A percentile compares a stretch with the other conserved stretches of the same genome.
Evolutionary conservation across 2,797 vertebrate genomes (phyloP).

Genomic region (Rhabdomys pumilio): DNA sequence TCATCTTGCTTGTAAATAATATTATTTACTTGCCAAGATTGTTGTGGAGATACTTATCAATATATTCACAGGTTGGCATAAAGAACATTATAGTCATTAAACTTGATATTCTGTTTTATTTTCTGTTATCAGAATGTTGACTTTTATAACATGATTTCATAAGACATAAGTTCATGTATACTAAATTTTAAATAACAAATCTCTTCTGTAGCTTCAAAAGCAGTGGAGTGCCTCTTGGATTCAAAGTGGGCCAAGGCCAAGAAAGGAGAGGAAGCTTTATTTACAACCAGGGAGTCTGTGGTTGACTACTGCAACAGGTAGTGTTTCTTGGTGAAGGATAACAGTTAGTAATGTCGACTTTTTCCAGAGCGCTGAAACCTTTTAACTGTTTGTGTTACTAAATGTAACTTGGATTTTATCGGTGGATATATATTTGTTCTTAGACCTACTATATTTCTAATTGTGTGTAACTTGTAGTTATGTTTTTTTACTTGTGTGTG

Average conservation of each 20-base stretch:
- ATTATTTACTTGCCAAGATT: slow-evolving; percentile 64
- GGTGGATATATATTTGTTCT: slow-evolving; percentile 51
- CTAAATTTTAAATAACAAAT: slow-evolving; percentile 72
- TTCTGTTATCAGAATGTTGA: slow-evolving; percentile 54
- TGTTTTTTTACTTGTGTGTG: slow-evolving; percentile 33
- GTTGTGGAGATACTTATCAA: slow-evolving; percentile 43
- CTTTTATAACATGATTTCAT: slow-evolving; percentile 62
- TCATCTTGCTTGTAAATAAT: slow-evolving; percentile 63
- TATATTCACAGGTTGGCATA: slow-evolving; percentile 40
- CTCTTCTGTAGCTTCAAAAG: slow-evolving; percentile 94
- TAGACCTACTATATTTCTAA: slow-evolving; percentile 56
- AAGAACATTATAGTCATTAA: slow-evolving; percentile 40
- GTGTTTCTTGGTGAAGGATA: slow-evolving; percentile 61
- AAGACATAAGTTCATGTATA: slow-evolving; percentile 22
- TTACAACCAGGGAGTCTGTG: slow-evolving; percentile 97
- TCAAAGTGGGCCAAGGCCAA: slow-evolving; percentile 99
- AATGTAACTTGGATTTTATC: slow-evolving; percentile 59
- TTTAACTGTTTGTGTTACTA: slow-evolving; percentile 25
- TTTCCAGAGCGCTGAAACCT: background rate
- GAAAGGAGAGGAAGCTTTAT: slow-evolving; percentile 97
- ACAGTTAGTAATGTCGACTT: slow-evolving; percentile 22
- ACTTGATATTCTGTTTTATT: slow-evolving; percentile 73
- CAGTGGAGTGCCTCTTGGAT: slow-evolving; percentile 98
- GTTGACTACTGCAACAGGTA: slow-evolving; percentile 99
- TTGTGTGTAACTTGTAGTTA: slow-evolving; percentile 43